Evolutionary conservation across 2,113 vertebrate genomes (phyloP), one percentile per base, ranked within the genome.

Genomic region (Macaca fascicularis): DNA sequence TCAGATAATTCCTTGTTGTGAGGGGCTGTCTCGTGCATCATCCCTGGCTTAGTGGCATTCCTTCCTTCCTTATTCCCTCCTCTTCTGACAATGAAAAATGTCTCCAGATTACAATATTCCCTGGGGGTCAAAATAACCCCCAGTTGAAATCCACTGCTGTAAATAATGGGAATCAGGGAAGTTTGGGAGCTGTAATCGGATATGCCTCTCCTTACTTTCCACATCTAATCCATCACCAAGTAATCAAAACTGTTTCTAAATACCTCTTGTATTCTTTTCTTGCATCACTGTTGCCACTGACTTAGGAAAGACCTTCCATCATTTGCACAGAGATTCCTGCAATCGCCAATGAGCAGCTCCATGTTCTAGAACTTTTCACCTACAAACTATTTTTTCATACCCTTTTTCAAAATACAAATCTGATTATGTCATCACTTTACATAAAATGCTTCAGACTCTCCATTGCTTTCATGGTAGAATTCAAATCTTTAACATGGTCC

Each of bases 191-290:
- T 89, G 4, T 80, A 93, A 76, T 76, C 50, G 85, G 72, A 82
- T 20, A 74, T 57, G 27, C 0, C 57, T 85, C 85, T 64, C 3
- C 61, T 93, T 64, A 64, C 48, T 14, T 81, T 96, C 43, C 45
- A 93, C 14, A 45, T 79, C 23, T 38, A 88, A 79, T 59, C 27
- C 5, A 48, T 88, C 32, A 64, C 61, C 23, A 88, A 93, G 4
- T 69, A 35, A 55, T 76, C 19, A 64, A 94, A 74, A 72, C 43
- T 84, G 23, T 92, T 85, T 74, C 45, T 89, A 89, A 92, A 94
- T 87, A 43, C 52, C 14, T 90, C 48, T 83, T 70, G 35, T 83
- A 55, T 94, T 6, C 5, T 79, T 93, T 48, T 8, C 8, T 70
- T 69, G n/a, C 11, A 27, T 93, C 38, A 10, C 19, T 83, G 6